phyloP scores from a whole-genome alignment of 2,888 invertebrate species.

The Ophioninae sp. region DNA sequence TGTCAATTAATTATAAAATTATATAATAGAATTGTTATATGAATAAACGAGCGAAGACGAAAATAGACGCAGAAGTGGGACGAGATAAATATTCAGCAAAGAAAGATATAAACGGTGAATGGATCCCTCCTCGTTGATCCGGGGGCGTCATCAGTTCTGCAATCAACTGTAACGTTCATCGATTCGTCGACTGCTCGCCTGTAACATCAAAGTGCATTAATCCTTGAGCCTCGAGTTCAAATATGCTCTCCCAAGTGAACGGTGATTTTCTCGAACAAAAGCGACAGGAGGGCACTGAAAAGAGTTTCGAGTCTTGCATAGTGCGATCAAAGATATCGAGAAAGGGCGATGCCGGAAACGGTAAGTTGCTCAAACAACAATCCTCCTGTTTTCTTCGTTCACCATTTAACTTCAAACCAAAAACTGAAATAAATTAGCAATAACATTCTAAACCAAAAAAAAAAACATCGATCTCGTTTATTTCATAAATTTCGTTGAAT shows the following conservation, averaged over 20 bases:
- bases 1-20: too few relatives aligned
- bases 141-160: slow-evolving; percentile 66
- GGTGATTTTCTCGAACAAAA: slow-evolving; percentile 68
- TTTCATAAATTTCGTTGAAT: too few relatives aligned
- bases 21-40: too few relatives aligned
- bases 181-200: slow-evolving; percentile 22
- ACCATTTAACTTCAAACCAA: background rate
- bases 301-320: slow-evolving; percentile 68
- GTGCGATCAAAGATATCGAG: slow-evolving; percentile 62
- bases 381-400: slow-evolving; percentile 8
- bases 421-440: background rate
- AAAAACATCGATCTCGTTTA: too few relatives aligned
- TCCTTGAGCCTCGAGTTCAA: background rate
- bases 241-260: slow-evolving; percentile 71
- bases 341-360: slow-evolving; percentile 64
- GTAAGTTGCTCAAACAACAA: slow-evolving; percentile 59
- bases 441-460: too few relatives aligned
- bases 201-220: background rate
- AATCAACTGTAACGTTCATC: slow-evolving; percentile 46
- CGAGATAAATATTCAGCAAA: background rate
- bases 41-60: background rate
- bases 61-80: slow-evolving; percentile 1
- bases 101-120: slow-evolving; percentile 37
- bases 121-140: slow-evolving; percentile 65
- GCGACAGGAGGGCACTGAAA: slow-evolving; percentile 65